Percentiles rank a stretch among this genome's conserved stretches.
These are phyloP conservation scores for Poecile atricapillus DNA, from an alignment of 2,113 vertebrate genomes.

Conservation along the genomic window DNA sequence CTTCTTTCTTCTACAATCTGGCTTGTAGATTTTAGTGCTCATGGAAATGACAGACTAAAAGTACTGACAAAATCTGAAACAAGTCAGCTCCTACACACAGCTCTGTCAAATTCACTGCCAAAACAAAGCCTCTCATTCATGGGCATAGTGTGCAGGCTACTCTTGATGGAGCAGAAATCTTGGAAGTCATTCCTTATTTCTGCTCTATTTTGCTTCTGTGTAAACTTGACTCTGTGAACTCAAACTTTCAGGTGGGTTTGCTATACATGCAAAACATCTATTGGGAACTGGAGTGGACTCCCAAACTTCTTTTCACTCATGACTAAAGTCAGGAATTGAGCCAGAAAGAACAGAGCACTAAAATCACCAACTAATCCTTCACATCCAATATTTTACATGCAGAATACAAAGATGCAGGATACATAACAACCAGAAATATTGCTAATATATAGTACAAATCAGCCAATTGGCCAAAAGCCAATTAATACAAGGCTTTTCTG, in stretches of 20 bases:
- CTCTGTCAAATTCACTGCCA: slow-evolving; percentile 5
- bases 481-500: background rate
- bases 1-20: background rate
- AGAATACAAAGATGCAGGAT: slow-evolving; percentile 43
- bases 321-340: background rate
- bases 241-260: background rate
- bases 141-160: background rate
- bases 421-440: slow-evolving; percentile 12
- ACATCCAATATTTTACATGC: slow-evolving; percentile 42
- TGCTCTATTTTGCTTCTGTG: background rate
- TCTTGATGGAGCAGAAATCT: background rate
- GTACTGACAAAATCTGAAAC: background rate
- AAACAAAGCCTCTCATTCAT: background rate
- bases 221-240: background rate
- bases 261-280: background rate
- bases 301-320: background rate
- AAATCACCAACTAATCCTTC: slow-evolving; percentile 48
- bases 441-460: background rate
- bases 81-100: slow-evolving; percentile 3
- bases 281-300: background rate
- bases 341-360: slow-evolving; percentile 45
- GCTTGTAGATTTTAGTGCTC: slow-evolving; percentile 62
- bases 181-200: background rate
- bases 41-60: background rate
- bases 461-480: background rate